phyloP scores from a whole-genome alignment of 64 coral and sea anemone species.

The Montipora sp. region DNA sequence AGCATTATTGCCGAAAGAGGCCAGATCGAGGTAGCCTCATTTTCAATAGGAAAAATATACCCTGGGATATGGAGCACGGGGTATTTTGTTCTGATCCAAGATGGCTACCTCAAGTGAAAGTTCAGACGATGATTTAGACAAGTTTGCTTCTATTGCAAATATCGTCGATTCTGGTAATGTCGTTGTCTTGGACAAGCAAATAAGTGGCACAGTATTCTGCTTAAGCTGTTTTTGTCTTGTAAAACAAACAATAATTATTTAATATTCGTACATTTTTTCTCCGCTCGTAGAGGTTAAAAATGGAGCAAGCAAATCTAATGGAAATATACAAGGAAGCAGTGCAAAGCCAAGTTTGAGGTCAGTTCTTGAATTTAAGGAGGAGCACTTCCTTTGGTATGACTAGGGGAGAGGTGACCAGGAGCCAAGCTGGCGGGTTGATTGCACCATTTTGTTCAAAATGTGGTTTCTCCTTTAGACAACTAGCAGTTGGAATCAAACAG shows the following conservation, averaged over 20 bases:
- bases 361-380: not conserved
- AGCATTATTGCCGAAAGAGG: not conserved
- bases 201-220: not conserved
- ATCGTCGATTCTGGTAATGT: slow-evolving; percentile 45
- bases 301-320: not conserved
- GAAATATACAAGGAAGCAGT: not conserved
- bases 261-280: not conserved
- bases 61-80: not conserved
- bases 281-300: not conserved
- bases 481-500: too few species aligned
- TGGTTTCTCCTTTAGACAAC: too few species aligned
- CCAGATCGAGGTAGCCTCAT: not conserved
- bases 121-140: slow-evolving; percentile 49
- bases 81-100: not conserved
- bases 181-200: not conserved
- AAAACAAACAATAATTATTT: too few species aligned
- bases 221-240: not conserved
- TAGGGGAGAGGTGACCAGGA: too few species aligned
- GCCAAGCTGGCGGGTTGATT: too few species aligned
- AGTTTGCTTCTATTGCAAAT: slow-evolving; percentile 43
- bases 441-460: too few species aligned
- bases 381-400: not conserved
- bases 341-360: slow-evolving; percentile 42
- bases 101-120: slow-evolving; percentile 51
- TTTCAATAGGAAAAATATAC: not conserved